Evolutionary conservation across 2,888 invertebrate species (phyloP).

Genomic region (Phlogophora meticulosa): DNA sequence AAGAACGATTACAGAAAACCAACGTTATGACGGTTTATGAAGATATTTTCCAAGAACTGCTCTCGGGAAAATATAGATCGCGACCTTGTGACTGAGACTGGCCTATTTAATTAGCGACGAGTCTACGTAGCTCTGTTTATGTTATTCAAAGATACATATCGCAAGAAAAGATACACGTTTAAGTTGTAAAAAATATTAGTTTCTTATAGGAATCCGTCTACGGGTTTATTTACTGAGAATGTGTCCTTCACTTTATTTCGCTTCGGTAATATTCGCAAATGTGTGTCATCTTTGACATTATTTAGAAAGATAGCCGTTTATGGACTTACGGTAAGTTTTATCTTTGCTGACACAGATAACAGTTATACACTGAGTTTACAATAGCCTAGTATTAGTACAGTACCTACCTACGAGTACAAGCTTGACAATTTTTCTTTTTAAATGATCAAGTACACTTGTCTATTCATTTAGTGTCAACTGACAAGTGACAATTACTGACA

Average conservation of each 20-base stretch:
- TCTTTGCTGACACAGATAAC: slow-evolving; percentile 9
- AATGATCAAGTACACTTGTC: not conserved
- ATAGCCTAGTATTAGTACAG: no score
- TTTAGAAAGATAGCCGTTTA: slow-evolving; percentile 15
- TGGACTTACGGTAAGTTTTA: slow-evolving; percentile 19
- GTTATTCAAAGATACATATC: slow-evolving; percentile 44
- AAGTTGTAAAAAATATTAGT: slow-evolving; percentile 12
- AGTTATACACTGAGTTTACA: no score
- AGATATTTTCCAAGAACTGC: slow-evolving; percentile 40
- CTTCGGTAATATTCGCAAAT: slow-evolving; percentile 7
- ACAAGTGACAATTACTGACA: not conserved
- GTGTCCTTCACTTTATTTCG: slow-evolving; percentile 9
- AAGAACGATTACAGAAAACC: slow-evolving; percentile 4
- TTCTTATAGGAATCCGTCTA: slow-evolving; percentile 20
- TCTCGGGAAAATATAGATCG: slow-evolving; percentile 37
- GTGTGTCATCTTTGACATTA: not conserved
- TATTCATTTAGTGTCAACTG: not conserved
- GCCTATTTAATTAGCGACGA: slow-evolving; percentile 48
- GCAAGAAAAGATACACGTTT: slow-evolving; percentile 16
- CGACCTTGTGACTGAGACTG: slow-evolving; percentile 47
- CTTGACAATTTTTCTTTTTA: not conserved
- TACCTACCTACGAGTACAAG: not conserved
- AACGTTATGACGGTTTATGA: slow-evolving; percentile 19
- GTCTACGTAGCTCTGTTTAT: slow-evolving; percentile 33
- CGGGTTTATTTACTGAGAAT: slow-evolving; percentile 20